Conservation (phyloP, 1,140 invertebrate genomes). For the Drosophila pachea region DNA sequence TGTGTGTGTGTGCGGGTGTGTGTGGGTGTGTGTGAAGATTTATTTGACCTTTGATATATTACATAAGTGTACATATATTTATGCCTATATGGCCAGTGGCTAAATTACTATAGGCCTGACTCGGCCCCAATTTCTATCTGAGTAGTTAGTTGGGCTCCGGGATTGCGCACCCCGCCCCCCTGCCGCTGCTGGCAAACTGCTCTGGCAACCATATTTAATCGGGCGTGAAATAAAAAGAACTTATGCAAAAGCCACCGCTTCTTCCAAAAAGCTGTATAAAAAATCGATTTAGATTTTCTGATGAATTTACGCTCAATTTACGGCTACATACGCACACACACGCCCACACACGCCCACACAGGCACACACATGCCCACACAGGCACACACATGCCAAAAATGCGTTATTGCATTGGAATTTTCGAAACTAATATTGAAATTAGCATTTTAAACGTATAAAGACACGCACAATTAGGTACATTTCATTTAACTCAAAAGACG, state of each 20-base stretch:
- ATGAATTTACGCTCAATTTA: conserved; percentile 72
- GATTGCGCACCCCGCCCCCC: conserved; percentile 8
- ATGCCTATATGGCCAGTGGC: conserved; percentile 61
- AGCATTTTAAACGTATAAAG: conserved; percentile 77
- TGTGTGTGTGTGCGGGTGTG: too few species aligned
- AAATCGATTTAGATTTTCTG: conserved; percentile 70
- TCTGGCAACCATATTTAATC: conserved; percentile 56
- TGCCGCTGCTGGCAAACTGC: not conserved
- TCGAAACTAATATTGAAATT: conserved; percentile 74
- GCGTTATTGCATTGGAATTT: conserved; percentile 52
- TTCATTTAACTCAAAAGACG: conserved; percentile 68
- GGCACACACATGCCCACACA: conserved; percentile 12
- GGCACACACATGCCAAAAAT: conserved; percentile 16
- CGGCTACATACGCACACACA: too few species aligned
- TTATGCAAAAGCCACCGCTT: conserved; percentile 61
- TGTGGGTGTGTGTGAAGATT: conserved; percentile 49
- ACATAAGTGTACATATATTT: conserved; percentile 29
- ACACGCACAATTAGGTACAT: conserved; percentile 72
- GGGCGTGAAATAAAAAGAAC: conserved; percentile 76
- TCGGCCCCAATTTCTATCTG: conserved; percentile 9
- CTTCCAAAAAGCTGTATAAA: conserved; percentile 13
- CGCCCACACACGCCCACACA: too few species aligned
- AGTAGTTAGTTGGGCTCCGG: conserved; percentile 48
- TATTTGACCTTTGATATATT: conserved; percentile 75
- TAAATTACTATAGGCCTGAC: conserved; percentile 21